Conservation (phyloP, 2,113 vertebrate species). For the Phainopepla nitens region DNA sequence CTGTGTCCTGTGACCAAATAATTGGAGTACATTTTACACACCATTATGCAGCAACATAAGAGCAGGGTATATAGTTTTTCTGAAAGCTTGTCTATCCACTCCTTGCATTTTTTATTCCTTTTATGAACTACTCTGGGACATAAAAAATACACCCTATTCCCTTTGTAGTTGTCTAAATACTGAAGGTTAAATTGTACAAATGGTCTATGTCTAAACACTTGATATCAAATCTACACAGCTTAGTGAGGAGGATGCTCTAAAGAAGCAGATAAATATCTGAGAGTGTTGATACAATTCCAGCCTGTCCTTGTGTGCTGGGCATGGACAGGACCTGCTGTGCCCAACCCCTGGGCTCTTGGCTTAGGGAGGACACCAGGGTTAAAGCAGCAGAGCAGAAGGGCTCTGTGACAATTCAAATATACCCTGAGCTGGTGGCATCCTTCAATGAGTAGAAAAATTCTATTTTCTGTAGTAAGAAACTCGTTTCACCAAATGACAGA, state of each 20-base stretch:
- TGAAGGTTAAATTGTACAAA: conserved; percentile 59
- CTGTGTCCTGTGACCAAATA: conserved; percentile 28
- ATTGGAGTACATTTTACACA: conserved; percentile 42
- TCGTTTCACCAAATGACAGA: background rate
- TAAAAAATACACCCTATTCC: conserved; percentile 41
- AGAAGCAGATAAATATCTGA: background rate
- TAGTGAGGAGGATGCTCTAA: background rate
- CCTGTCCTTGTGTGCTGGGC: background rate
- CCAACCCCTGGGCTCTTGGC: background rate
- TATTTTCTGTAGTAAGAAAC: background rate
- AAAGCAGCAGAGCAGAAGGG: background rate
- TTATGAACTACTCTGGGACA: conserved; percentile 46
- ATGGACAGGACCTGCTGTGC: too few species aligned
- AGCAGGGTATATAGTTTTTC: background rate
- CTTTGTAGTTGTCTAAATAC: conserved; percentile 52
- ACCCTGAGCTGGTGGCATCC: accelerated
- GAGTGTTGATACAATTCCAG: accelerated
- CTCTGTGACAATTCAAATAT: background rate
- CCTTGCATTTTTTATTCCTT: conserved; percentile 64
- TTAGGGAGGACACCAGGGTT: background rate
- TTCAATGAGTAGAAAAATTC: background rate
- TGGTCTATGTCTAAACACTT: background rate
- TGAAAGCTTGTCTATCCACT: conserved; percentile 19
- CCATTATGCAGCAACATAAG: background rate
- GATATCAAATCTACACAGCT: background rate